Conservation (phyloP, 1,140 invertebrate genomes). For the Platorchestia sp. region DNA sequence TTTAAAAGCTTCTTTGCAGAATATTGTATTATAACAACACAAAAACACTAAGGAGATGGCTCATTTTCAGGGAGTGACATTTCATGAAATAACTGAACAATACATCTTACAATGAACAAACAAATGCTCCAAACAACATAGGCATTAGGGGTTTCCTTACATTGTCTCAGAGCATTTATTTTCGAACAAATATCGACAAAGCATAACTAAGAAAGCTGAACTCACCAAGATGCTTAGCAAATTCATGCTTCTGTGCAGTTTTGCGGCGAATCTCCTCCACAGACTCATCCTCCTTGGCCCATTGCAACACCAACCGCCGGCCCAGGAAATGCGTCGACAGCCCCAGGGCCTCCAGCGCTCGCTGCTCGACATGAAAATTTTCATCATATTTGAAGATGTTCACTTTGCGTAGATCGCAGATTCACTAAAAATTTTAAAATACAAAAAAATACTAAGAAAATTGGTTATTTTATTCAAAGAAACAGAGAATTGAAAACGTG, state of each 20-base stretch:
- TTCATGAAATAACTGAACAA: neutral
- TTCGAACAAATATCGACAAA: neutral
- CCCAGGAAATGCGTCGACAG: slow-evolving; percentile 99
- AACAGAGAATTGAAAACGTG: too few relatives aligned
- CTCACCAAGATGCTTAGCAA: slow-evolving; percentile 28
- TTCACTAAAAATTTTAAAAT: too few relatives aligned
- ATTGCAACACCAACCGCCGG: slow-evolving; percentile 93
- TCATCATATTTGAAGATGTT: too few relatives aligned
- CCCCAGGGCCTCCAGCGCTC: slow-evolving; percentile 91
- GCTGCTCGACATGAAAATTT: slow-evolving; percentile 77
- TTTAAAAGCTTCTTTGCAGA: neutral
- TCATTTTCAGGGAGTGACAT: neutral
- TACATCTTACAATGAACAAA: neutral
- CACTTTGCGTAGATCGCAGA: too few relatives aligned
- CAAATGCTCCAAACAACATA: neutral
- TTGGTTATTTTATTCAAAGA: too few relatives aligned
- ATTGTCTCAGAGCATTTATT: neutral
- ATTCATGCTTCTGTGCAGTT: slow-evolving; percentile 78
- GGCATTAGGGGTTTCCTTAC: neutral
- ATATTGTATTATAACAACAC: neutral
- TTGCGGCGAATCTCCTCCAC: slow-evolving; percentile 86
- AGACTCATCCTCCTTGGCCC: slow-evolving; percentile 88
- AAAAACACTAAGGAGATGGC: neutral
- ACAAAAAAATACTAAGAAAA: too few relatives aligned
- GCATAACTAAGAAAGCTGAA: neutral